Base-by-base conservation (phyloP, 1,140 invertebrate genomes). In the Reticulitermes speratus region DNA sequence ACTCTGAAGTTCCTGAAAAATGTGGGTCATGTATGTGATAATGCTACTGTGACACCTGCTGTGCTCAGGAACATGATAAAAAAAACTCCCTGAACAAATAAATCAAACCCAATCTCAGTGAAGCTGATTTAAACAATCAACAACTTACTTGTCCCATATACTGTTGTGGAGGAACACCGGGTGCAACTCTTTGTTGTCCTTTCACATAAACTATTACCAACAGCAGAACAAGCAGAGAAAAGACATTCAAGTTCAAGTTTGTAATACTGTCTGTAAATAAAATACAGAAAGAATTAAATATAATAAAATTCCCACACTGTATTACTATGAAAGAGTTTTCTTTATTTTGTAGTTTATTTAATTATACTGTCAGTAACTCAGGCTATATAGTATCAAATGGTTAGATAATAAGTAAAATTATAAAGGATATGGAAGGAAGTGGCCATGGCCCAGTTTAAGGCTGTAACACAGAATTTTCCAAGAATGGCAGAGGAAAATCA, bases 151-250 rank as follows among this genome's bases (percentile, higher is more conserved):
- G 85, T 48, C 83, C 83, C 32, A n/a, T 55, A 52, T 86, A 86
- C 30, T 86, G 86, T 75, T 86, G 86, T 55, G 86, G 86, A 84
- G 86, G 86, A 23, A 86, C 86, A 44, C 86, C 86, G n/a, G 86
- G 86, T 21, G 86, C 86, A 48, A 86, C 86, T 65, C 86, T 83
- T 55, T 86, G 86, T 30, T 81, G 55, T 81, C 75, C 59, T 44
- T 59, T 65, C 44, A 30, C 32, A n/a, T 1, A 65, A 38, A 86
- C 30, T 55, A 21, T 55, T 30, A 85, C 52, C 25, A 44, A 44
- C 12, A 85, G 44, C 45, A 84, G 9, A 30, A 84, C 30, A 21
- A 21, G n/a, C 16, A 84, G 0, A 75, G 25, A 30, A n/a, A 75
- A 75, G 14, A 30, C n/a, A 75, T 75, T 75, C 65, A 75, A 30